Percentiles rank a stretch among this genome's conserved stretches.
phyloP scores from a whole-genome alignment of 2,797 vertebrate species.

The Epinephelus awoara region DNA sequence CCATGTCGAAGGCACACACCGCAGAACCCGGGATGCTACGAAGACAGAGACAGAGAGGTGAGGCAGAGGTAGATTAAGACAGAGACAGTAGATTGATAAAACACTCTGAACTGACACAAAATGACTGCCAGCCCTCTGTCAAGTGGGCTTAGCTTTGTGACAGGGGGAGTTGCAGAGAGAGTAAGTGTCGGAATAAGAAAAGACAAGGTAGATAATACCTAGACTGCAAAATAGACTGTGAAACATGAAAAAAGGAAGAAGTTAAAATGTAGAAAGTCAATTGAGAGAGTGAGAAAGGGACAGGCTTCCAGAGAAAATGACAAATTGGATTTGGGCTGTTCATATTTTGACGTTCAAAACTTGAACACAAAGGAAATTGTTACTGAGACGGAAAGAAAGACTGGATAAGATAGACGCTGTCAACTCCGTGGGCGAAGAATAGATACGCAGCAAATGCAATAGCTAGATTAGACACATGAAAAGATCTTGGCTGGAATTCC shows the following conservation, averaged over 20 bases:
- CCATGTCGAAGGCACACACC: constrained; percentile 97
- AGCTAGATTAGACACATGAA: constrained; percentile 61
- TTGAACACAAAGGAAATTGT: constrained; percentile 67
- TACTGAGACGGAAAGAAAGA: constrained; percentile 55
- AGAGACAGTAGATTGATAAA: constrained; percentile 31
- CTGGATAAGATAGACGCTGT: constrained; percentile 54
- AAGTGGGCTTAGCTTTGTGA: constrained; percentile 30
- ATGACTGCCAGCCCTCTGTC: constrained; percentile 43
- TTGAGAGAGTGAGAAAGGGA: constrained; percentile 48
- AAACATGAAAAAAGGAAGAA: constrained; percentile 26
- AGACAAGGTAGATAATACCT: constrained; percentile 45
- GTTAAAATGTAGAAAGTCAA: constrained; percentile 38
- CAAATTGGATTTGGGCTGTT: constrained; percentile 71
- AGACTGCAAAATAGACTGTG: constrained; percentile 22
- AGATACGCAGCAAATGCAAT: constrained; percentile 58
- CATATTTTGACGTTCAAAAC: constrained; percentile 64
- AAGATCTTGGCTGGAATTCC: constrained; percentile 69
- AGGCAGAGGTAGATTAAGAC: background rate
- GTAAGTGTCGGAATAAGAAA: constrained; percentile 33
- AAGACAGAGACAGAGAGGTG: constrained; percentile 23
- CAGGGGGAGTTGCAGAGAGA: constrained; percentile 3
- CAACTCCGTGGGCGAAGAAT: constrained; percentile 43
- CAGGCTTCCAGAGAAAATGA: constrained; percentile 58
- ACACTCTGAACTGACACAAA: constrained; percentile 47
- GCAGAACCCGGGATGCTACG: constrained; percentile 95